These are phyloP conservation scores for Setipinna tenuifilis DNA, from an alignment of 2,797 vertebrate species.

Conservation along the genomic window DNA sequence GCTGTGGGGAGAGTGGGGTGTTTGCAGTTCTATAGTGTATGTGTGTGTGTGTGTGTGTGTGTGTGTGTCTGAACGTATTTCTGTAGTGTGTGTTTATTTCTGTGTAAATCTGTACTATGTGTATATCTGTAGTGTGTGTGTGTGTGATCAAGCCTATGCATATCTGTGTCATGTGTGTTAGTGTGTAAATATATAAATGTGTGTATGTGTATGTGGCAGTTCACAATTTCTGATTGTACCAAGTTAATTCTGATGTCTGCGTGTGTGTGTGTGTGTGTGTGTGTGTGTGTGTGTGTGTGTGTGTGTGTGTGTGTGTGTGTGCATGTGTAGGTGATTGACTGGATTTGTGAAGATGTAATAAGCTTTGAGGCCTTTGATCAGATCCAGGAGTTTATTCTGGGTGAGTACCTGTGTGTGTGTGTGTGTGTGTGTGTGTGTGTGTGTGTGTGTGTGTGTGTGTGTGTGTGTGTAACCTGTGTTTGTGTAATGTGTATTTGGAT, in stretches of 20 bases:
- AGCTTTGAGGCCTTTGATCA: conserved; percentile 86
- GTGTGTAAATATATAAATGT: too few relatives aligned
- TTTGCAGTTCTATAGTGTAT: too few relatives aligned
- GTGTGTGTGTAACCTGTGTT: not conserved
- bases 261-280: not conserved
- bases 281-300: conserved; percentile 17
- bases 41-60: too few relatives aligned
- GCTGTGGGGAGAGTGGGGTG: not conserved
- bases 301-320: not conserved
- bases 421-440: not conserved
- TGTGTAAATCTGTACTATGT: too few relatives aligned
- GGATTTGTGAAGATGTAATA: conserved; percentile 87
- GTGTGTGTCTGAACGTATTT: too few relatives aligned
- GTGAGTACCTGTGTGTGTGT: conserved; percentile 69
- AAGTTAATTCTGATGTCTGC: too few relatives aligned
- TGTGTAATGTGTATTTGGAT: not conserved
- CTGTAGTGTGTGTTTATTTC: too few relatives aligned
- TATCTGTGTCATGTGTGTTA: too few relatives aligned
- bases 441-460: not conserved
- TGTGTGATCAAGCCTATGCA: too few relatives aligned
- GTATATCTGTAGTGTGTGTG: too few relatives aligned
- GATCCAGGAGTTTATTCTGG: conserved; percentile 94
- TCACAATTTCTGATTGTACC: too few relatives aligned
- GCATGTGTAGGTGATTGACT: conserved; percentile 82
- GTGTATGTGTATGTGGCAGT: too few relatives aligned